phyloP scores from a whole-genome alignment of 1,140 invertebrate species.

The Temnothorax curvispinosus region DNA sequence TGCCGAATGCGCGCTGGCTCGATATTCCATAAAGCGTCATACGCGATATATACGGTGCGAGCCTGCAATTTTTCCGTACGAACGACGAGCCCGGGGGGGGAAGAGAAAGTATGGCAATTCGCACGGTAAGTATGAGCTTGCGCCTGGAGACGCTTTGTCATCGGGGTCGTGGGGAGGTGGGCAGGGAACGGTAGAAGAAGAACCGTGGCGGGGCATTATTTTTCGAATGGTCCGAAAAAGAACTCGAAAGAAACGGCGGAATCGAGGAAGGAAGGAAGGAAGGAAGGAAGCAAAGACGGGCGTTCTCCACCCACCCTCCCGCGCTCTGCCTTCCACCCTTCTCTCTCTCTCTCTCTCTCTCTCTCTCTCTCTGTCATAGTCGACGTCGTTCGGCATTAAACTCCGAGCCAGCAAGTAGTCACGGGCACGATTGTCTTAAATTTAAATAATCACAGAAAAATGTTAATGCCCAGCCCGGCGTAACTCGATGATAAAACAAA shows the following conservation, averaged over 20 bases:
- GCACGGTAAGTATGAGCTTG: conserved; percentile 44
- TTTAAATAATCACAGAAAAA: conserved; percentile 83
- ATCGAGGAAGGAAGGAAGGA: not conserved
- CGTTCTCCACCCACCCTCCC: not conserved
- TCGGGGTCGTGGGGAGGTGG: not conserved
- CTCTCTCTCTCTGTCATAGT: not conserved
- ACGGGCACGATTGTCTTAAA: conserved; percentile 78
- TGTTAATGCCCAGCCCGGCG: conserved; percentile 77
- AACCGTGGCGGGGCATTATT: conserved; percentile 66
- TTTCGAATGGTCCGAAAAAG: conserved; percentile 64
- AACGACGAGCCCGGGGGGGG: conserved; percentile 1
- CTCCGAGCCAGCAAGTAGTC: conserved; percentile 56
- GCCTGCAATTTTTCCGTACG: conserved; percentile 39
- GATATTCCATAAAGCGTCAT: conserved; percentile 25
- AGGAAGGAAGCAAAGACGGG: not conserved
- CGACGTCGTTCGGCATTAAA: conserved; percentile 68
- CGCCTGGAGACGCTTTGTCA: conserved; percentile 65
- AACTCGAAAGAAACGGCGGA: conserved; percentile 38
- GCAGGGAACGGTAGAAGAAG: conserved; percentile 3
- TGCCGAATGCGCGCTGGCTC: not conserved
- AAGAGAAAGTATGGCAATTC: conserved; percentile 67
- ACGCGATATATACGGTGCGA: not conserved
- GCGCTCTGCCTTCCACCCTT: no score
- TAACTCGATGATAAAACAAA: conserved; percentile 82
- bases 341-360: not conserved